Base-by-base conservation (phyloP, 2,888 invertebrate species). In the Coelinius sp. region DNA sequence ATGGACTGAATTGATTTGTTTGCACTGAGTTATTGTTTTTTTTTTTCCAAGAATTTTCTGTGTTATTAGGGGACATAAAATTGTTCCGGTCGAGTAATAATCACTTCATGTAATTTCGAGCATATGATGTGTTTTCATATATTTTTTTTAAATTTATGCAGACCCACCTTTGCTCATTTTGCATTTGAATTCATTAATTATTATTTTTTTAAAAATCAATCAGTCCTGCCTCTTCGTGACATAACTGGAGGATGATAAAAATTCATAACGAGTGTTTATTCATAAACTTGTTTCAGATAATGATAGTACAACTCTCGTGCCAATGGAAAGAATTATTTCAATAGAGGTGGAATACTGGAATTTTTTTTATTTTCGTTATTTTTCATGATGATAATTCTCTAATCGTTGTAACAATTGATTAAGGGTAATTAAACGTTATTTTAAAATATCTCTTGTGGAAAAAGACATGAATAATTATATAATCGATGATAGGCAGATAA, bases 271-370 rank as follows among this genome's bases (percentile, higher is more conserved):
- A 49, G 59, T 68, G 68, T 31, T 68, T 70, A 70, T 64, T 70
- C 63, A 70, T 64, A 64, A 70, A 41, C 49, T 49, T 17, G 35
- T 73, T 75, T 44, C 41, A 71, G 70, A 68, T 75, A 75, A 75
- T 73, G 68, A 71, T 46, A 68, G 62, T 66, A 65, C 44, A 68
- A 66, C 44, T 65, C 31, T 52, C 63, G 44, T 46, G 24, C 41
- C n/a, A 63, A 41, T 52, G 52, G 56, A 44, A 59, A 67, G 74
- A 74, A 73, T 73, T n/a, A 52, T 68, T 68, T 59, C 64, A 65
- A 66, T 8, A 52, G 41, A 65, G 59, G 35, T 14, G 63, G 56
- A 64, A 65, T 17, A 65, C 27, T 17, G 31, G 22, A 59, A 41
- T 62, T 44, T 25, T 46, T 62, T 59, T 22, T 56, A 22, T 68